Base-by-base conservation (phyloP, 2,113 vertebrate species). In the Neopipo cinnamomea region DNA sequence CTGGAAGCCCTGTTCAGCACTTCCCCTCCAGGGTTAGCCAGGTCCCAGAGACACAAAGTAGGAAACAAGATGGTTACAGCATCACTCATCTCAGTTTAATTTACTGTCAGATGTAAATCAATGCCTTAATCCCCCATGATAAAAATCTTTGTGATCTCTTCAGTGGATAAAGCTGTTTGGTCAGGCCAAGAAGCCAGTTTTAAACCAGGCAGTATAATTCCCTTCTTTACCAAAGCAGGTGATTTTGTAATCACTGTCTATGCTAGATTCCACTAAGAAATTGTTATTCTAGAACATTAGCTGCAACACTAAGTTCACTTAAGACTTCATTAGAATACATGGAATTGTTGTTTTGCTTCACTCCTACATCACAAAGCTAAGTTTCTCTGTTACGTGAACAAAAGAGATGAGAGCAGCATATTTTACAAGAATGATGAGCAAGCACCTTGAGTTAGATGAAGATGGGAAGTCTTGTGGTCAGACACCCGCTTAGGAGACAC, bases 51-150 rank as follows among this genome's bases (percentile, higher is more conserved):
- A 72, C 19, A 33, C 44, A 65, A 30, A 49, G 50, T 79, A 96
- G 87, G 79, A 77, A 73, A 39, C n/a, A 50, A 28, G 53, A 59
- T 77, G 44, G 53, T 81, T 91, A 70, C 55, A 53, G 55, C 65
- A 85, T 88, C 83, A 73, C 70, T 85, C 92, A 33, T 75, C 82
- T 87, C 75, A 27, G 35, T 77, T 93, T 85, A 85, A 91, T 91
- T 91, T 91, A 73, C 79, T 74, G 55, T 53, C 61, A 85, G 79
- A 55, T 39, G 31, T 53, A 52, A 94, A 92, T 84, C 67, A 65
- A 33, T 49, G 33, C 66, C 46, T 85, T 92, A 71, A 74, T 70
- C 67, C 44, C 67, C 74, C 68, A 25, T 73, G 84, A 81, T 86
- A 87, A 82, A 76, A 81, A 87, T 58, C 84, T 68, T 31, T 50